Evolutionary conservation across 2,797 vertebrate species (phyloP), one percentile per base, ranked within the genome.

Genomic region (Petrocephalus sullivani): DNA sequence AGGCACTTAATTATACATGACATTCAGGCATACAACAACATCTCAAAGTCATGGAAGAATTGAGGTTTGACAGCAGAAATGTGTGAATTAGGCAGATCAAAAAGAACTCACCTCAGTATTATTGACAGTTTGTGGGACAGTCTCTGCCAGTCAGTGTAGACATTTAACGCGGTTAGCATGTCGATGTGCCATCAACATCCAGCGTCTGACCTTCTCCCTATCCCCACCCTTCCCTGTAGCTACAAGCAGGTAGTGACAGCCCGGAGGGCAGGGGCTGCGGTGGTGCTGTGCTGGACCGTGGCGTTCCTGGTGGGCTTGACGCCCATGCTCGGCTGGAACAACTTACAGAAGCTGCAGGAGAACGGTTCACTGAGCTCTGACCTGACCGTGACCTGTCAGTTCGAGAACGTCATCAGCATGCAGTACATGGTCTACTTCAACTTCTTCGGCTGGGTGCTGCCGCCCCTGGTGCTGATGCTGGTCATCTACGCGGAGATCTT

Each of bases 341-440:
- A 98, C 92, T 94, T 98, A 87, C 90, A 85, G 12, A 92, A 92
- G 87, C 93, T 97, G 53, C 92, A 91, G 91, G 92, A 93, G 92
- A 97, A 96, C 85, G 90, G 87, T 89, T 94, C 93, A 84, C 96
- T 97, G 0, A 89, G 91, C 89, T 49, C 94, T 0, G 95, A 96
- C 83, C 95, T 96, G 0, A 87, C 96, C 71, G 94, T 98, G 92
- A 95, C 94, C 21, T 99, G 98, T 87, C 93, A 95, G 91, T 99
- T 99, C 0, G 98, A 98, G 93, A 97, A 95, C 0, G 98, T 99
- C 88, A 98, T 99, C 95, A 98, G 97, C 95, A 99, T 99, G 98
- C 95, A 98, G 90, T 99, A 99, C 93, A 99, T 99, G 98, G 98
- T 99, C 82, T 99, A 99, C 93, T 99, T 99, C 93, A 99, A 99